Evolutionary conservation across 2,113 vertebrate species (phyloP).

Genomic region (Calidris pygmaea): DNA sequence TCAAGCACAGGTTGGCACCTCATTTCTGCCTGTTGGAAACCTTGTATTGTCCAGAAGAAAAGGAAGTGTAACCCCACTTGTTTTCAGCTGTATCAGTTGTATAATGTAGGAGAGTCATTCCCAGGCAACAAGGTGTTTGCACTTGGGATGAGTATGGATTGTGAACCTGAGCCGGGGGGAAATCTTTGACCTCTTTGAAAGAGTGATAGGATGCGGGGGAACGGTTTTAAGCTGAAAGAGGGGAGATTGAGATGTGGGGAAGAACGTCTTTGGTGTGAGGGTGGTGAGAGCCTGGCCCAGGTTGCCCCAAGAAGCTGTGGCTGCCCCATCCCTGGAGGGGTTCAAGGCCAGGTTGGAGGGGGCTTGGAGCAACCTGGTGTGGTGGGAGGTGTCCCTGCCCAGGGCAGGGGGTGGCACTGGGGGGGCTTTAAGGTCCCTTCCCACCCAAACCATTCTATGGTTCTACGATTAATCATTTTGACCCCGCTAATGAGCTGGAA

Average conservation of each 20-base stretch:
- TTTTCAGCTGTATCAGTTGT: too few species aligned
- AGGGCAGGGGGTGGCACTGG: background rate
- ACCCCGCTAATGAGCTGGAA: background rate
- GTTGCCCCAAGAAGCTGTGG: background rate
- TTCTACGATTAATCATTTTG: background rate
- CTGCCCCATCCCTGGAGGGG: background rate
- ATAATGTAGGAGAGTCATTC: background rate
- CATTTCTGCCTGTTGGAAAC: background rate
- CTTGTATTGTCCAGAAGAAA: background rate
- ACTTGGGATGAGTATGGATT: background rate
- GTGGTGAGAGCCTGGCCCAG: background rate
- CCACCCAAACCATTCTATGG: background rate
- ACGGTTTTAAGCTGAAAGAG: background rate
- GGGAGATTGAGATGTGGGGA: background rate
- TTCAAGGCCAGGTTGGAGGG: background rate
- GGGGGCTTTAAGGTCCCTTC: background rate
- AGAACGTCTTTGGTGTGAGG: background rate
- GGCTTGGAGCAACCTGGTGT: background rate
- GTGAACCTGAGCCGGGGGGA: fast-evolving
- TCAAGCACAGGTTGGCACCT: background rate
- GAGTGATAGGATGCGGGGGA: background rate
- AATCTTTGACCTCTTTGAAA: background rate
- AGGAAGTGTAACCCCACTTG: too few species aligned
- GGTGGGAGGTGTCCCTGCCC: background rate
- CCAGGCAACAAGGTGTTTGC: background rate